Evolutionary conservation across 92 coral and sea anemone genomes (phyloP).

Genomic region (Hydrozoanthus gracilis): DNA sequence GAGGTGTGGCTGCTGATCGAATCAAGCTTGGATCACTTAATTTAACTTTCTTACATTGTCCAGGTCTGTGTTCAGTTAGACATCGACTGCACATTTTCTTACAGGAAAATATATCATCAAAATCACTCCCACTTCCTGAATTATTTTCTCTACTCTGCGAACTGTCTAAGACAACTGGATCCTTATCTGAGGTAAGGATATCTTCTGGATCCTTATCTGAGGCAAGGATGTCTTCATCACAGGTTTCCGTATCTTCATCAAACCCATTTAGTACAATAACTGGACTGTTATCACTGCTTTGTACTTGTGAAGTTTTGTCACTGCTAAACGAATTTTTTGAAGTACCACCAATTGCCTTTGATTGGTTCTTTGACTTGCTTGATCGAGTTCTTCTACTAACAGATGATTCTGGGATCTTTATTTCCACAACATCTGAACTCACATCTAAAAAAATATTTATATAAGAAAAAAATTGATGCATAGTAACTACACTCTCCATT

Average conservation of each 20-base stretch:
- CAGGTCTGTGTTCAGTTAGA: background rate
- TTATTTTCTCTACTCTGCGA: background rate
- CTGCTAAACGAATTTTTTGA: background rate
- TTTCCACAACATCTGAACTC: background rate
- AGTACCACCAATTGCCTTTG: background rate
- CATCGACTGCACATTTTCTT: background rate
- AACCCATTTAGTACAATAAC: background rate
- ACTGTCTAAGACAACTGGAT: background rate
- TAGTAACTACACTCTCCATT: background rate
- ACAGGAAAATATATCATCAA: background rate
- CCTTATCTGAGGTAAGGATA: background rate
- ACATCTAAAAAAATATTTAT: background rate
- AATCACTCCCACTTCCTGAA: conserved; percentile 23
- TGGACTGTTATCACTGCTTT: background rate
- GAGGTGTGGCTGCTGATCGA: background rate
- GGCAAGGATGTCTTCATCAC: background rate
- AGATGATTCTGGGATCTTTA: background rate
- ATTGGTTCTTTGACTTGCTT: background rate
- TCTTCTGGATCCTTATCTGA: background rate
- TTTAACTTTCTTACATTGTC: conserved; percentile 2
- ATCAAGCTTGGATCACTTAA: background rate
- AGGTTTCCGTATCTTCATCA: background rate
- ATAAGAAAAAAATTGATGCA: background rate
- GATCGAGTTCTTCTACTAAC: conserved; percentile 34
- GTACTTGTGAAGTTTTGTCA: background rate